phyloP scores from a whole-genome alignment of 2,113 vertebrate genomes.

The Ondatra zibethicus region DNA sequence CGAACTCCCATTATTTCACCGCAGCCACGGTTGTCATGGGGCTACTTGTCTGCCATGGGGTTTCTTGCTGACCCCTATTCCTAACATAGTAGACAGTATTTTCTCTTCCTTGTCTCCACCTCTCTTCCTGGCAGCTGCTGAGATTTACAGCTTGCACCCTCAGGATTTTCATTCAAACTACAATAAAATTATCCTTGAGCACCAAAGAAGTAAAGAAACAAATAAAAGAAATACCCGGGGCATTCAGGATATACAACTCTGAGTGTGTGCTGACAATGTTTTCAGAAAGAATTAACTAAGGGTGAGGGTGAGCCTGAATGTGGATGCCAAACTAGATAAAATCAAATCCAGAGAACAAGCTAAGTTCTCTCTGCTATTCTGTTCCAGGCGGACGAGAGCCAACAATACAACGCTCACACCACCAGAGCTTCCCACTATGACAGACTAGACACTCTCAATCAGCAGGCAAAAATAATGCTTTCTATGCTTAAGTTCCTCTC shows the following conservation, averaged over 20 bases:
- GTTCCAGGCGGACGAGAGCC: background rate
- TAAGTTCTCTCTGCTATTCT: background rate
- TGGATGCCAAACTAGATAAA: background rate
- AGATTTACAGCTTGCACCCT: background rate
- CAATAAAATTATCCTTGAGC: background rate
- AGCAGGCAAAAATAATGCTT: background rate
- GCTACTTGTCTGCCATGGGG: background rate
- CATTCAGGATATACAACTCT: no score
- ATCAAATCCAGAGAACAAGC: background rate
- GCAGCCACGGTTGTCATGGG: no score
- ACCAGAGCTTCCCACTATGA: background rate
- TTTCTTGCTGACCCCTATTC: background rate
- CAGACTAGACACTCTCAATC: background rate
- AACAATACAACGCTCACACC: no score
- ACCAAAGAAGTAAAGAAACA: background rate
- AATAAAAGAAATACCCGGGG: background rate
- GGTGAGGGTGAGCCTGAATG: background rate
- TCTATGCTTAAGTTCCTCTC: background rate
- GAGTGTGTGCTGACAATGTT: background rate
- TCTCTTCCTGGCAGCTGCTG: background rate
- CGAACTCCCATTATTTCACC: no score
- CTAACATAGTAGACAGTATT: background rate
- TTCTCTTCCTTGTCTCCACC: background rate
- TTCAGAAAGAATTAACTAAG: background rate
- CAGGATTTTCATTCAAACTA: background rate